Conservation (phyloP, 2,113 vertebrate species). For the Gambusia holbrooki region DNA sequence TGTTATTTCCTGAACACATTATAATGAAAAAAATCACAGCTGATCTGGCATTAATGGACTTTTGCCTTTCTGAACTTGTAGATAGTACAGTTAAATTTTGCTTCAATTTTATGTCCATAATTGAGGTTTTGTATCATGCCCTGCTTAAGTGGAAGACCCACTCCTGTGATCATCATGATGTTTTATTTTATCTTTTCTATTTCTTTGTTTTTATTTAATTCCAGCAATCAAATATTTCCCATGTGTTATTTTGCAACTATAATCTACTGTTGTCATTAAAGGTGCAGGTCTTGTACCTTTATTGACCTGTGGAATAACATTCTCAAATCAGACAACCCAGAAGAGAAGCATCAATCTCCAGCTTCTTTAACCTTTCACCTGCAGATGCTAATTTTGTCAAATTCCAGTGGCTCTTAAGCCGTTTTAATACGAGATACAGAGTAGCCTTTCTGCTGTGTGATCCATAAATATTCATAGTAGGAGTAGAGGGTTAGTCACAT, state of each 20-base stretch:
- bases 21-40: constrained; percentile 21
- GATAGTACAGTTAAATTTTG: background rate
- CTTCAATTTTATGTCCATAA: background rate
- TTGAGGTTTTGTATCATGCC: background rate
- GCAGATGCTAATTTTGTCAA: background rate
- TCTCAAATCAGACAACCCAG: background rate
- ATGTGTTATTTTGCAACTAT: too few species aligned
- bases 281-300: background rate
- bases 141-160: background rate
- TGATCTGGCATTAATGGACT: background rate
- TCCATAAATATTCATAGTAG: background rate
- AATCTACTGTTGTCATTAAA: background rate
- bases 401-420: background rate
- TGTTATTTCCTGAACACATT: constrained; percentile 25
- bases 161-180: background rate
- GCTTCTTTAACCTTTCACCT: background rate
- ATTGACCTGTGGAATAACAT: background rate
- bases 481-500: background rate
- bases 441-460: too few species aligned
- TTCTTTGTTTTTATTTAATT: background rate
- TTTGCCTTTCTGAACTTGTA: constrained; percentile 5
- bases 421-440: background rate
- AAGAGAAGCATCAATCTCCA: background rate
- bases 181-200: background rate
- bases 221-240: background rate